These are phyloP conservation scores for Scaeva pyrastri DNA, from an alignment of 2,888 invertebrate species.

Conservation along the genomic window DNA sequence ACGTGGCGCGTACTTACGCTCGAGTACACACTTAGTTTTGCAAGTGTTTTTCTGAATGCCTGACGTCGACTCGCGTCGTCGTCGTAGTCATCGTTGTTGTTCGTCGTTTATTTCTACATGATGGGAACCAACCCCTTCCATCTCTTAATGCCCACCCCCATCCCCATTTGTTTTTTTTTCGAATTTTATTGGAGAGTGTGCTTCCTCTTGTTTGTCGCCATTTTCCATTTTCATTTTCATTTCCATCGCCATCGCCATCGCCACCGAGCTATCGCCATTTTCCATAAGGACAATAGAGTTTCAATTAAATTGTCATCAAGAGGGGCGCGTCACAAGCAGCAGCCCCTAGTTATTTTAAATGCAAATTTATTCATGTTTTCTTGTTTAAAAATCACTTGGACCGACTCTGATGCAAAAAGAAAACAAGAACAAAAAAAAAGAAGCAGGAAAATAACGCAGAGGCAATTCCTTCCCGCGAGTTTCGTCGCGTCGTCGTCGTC, in stretches of 20 bases:
- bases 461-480: constrained; percentile 27
- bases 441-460: background rate
- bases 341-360: constrained; percentile 54
- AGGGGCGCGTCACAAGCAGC: constrained; percentile 61
- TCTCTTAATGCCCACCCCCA: background rate
- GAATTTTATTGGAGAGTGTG: background rate
- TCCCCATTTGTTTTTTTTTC: background rate
- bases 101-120: constrained; percentile 7
- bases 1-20: constrained; percentile 25
- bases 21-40: constrained; percentile 48
- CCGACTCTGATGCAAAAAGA: constrained; percentile 46
- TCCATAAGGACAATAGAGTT: constrained; percentile 74
- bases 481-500: background rate
- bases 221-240: constrained; percentile 34
- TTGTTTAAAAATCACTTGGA: constrained; percentile 73
- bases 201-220: constrained; percentile 47
- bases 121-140: background rate
- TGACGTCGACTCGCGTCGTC: background rate
- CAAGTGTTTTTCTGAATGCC: constrained; percentile 37
- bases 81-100: background rate
- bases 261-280: constrained; percentile 41
- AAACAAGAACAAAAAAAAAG: background rate
- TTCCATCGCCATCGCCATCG: constrained; percentile 19
- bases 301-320: constrained; percentile 76
- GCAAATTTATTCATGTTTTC: constrained; percentile 76